A percentile compares a stretch with the other conserved stretches of the same genome.
Evolutionary conservation across 2,888 invertebrate species (phyloP).

Genomic region (Nymphalis c-album): DNA sequence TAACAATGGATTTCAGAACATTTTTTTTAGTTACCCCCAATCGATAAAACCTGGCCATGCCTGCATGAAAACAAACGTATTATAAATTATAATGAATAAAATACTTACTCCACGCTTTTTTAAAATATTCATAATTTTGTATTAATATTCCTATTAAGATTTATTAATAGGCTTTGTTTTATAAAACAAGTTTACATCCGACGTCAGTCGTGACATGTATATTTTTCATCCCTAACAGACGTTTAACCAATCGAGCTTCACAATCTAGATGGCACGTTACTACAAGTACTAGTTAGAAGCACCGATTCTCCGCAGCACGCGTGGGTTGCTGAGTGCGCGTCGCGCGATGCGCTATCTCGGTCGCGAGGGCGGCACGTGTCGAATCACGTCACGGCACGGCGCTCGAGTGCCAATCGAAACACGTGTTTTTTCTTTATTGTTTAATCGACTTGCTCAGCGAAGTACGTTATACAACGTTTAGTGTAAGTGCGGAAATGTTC

Average conservation of each 20-base stretch:
- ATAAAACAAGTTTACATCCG: too few relatives aligned
- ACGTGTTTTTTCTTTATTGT: slow-evolving; percentile 34
- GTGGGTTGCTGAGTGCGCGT: slow-evolving; percentile 29
- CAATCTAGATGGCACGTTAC: slow-evolving; percentile 3
- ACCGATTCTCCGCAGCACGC: slow-evolving; percentile 19
- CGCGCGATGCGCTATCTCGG: slow-evolving; percentile 10
- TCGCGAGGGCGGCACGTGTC: slow-evolving; percentile 37
- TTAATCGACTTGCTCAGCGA: slow-evolving; percentile 14
- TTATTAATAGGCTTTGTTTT: too few relatives aligned
- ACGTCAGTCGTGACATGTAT: too few relatives aligned
- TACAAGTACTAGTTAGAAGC: slow-evolving; percentile 7
- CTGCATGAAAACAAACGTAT: too few relatives aligned
- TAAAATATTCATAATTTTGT: too few relatives aligned
- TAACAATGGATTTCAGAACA: too few relatives aligned
- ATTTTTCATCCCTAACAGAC: slow-evolving; percentile 1
- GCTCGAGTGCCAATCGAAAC: slow-evolving; percentile 26
- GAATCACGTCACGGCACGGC: slow-evolving; percentile 34
- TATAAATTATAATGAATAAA: too few relatives aligned
- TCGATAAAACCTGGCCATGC: too few relatives aligned
- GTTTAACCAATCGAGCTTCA: slow-evolving; percentile 4
- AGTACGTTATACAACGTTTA: slow-evolving; percentile 3
- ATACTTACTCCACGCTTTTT: too few relatives aligned
- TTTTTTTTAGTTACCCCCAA: too few relatives aligned
- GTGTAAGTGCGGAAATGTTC: slow-evolving; percentile 25
- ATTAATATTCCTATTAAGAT: too few relatives aligned